Percentiles rank a stretch among this genome's conserved stretches.
phyloP scores from a whole-genome alignment of 2,797 vertebrate species.

The Sternotherus odoratus region DNA sequence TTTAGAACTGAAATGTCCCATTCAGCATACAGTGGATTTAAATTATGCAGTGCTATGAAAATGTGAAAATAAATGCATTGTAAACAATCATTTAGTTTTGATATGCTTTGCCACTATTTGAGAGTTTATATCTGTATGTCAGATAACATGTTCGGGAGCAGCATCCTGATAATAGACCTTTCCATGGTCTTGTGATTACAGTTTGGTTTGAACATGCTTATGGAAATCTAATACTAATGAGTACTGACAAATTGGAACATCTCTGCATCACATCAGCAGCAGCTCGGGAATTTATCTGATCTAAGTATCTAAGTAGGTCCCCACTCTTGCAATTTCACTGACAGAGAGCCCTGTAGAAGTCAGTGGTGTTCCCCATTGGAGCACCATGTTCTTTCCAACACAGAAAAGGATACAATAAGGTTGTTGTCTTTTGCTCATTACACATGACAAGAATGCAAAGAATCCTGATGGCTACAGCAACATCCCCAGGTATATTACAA shows the following conservation, averaged over 20 bases:
- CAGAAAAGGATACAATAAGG: not conserved
- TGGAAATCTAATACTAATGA: conserved; percentile 9
- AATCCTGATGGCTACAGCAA: not conserved
- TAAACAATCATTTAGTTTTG: not conserved
- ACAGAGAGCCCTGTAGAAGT: not conserved
- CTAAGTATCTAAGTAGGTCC: not conserved
- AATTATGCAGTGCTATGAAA: not conserved
- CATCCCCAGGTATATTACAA: not conserved
- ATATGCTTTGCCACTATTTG: not conserved
- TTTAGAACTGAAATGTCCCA: not conserved
- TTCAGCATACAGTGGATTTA: not conserved
- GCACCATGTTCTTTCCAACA: not conserved
- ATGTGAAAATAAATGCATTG: not conserved
- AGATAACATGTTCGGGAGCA: not conserved
- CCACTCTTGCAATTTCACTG: not conserved
- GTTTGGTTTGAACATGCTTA: not conserved
- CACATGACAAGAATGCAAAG: not conserved
- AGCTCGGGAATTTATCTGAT: not conserved
- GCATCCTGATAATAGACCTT: not conserved
- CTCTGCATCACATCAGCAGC: not conserved
- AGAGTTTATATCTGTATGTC: not conserved
- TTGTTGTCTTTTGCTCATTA: not conserved
- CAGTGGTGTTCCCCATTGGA: not conserved
- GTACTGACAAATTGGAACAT: not conserved
- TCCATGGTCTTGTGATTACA: not conserved